A percentile compares a stretch with the other conserved stretches of the same genome.
Evolutionary conservation across 2,113 vertebrate species (phyloP).

Genomic region (Capreolus pygargus): DNA sequence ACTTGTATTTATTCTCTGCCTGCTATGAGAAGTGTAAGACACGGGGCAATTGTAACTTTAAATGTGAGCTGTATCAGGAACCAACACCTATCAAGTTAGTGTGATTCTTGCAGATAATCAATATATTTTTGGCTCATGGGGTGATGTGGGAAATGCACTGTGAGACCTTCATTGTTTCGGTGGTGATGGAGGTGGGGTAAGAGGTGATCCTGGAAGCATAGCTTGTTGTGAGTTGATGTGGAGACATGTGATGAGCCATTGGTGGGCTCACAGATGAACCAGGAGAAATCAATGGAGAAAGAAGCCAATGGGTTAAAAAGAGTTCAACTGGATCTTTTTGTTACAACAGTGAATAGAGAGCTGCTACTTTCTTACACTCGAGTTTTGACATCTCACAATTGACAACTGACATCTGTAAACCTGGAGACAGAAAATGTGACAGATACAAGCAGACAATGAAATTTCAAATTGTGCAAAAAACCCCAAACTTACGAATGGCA

Average conservation of each 20-base stretch:
- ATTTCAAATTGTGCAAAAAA: not conserved
- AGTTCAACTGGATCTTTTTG: not conserved
- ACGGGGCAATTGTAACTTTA: too few species aligned
- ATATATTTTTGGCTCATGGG: accelerated
- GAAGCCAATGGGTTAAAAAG: accelerated
- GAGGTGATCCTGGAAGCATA: not conserved
- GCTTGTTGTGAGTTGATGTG: not conserved
- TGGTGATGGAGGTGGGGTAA: not conserved
- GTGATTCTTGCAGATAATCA: not conserved
- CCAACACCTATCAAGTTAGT: not conserved
- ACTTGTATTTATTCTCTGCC: not conserved
- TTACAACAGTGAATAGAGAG: not conserved
- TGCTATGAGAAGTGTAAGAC: not conserved
- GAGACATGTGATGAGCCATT: not conserved
- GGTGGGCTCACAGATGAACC: not conserved
- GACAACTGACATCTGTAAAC: not conserved
- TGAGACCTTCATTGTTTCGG: not conserved
- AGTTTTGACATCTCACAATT: not conserved
- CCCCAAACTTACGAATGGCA: slow-evolving; percentile 91
- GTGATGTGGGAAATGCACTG: not conserved
- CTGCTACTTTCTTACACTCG: not conserved
- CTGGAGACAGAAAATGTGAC: not conserved
- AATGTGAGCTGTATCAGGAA: not conserved
- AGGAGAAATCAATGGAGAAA: not conserved
- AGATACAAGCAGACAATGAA: not conserved